Evolutionary conservation across 2,797 vertebrate genomes (phyloP), one percentile per base, ranked within the genome.

Genomic region (Rhinophrynus dorsalis): DNA sequence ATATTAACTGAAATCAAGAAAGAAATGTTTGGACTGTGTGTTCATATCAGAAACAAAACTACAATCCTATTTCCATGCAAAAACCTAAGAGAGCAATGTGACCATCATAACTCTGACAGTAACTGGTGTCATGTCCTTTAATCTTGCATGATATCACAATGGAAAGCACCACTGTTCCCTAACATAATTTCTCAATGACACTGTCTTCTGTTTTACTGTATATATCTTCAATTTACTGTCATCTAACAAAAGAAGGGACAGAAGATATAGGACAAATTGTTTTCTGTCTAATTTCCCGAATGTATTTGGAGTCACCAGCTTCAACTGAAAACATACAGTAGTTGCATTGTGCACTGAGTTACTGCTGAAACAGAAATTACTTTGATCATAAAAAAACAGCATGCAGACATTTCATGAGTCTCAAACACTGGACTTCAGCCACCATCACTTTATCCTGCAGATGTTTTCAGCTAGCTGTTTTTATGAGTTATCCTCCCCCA

Each of bases 321-420:
- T 17, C 73, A 70, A 67, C 75, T 67, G 61, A 79, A 80, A 82
- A 62, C 57, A 68, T 82, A 78, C 72, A 79, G 75, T 73, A 75
- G 29, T 71, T 72, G 63, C 74, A 81, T 76, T 82, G 64, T 82
- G 78, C 24, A 57, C 29, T 50, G 61, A 65, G 60, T 75, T 76
- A 76, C 52, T 78, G 33, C 67, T 81, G 64, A 73, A 82, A 81
- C 72, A 77, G 72, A 82, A 78, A 58, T 78, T 54, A 52, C 67
- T 76, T 77, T 78, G 77, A 80, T 60, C 60, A 69, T 79, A 84
- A 77, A 65, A n/a, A 68, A 57, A 64, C 50, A 29, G 68, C 74
- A 69, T 69, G 73, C 77, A 83, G 78, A 76, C 79, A 80, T 75
- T 82, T 79, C 79, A 74, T 80, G 69, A 81, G 75, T 77, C 77